Evolutionary conservation across 1,140 invertebrate genomes (phyloP), one percentile per base, ranked within the genome.

Genomic region (Mamestra configurata): DNA sequence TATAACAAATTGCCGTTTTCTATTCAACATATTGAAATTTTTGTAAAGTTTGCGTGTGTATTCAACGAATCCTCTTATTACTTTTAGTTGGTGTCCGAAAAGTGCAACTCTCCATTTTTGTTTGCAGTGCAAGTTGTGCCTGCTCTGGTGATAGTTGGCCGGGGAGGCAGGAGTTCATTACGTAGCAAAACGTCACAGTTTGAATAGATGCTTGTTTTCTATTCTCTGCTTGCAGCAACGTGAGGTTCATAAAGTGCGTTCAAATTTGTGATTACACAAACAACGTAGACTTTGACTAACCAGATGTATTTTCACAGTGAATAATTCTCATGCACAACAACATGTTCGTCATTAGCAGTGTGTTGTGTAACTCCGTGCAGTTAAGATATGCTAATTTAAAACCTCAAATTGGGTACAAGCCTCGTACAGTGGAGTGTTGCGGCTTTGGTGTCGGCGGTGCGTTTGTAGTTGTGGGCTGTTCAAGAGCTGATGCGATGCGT

Each of bases 1-100:
- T 83, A 83, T 83, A 83, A 81, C 82, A 80, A 83, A 83, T 83
- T 81, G 79, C 82, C 77, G 61, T 80, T 83, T 77, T 64, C 82
- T 77, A 80, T 81, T 80, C 82, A 79, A 83, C 79, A 81, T 83
- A 83, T 81, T 81, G 79, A 83, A 83, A 81, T 79, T 81, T 81
- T 79, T 79, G 77, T 70, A 76, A 79, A 82, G 70, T 79, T 82
- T 35, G 18, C 76, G 35, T 76, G 43, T 40, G n/a, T n/a, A 77
- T 68, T 77, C 59, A 37, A 53, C 43, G 75, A 68, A 77, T 68
- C 27, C 49, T 46, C 61, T 66, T 77, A 66, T 66, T 77, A 55
- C 61, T 68, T 77, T 55, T 55, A 53, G 59, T 61, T 35, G 46
- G 43, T 66, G 75, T 77, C 75, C 43, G 31, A 66, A 77, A 49